Conservation (phyloP, 1,140 invertebrate species). For the Bombus fervidus region DNA sequence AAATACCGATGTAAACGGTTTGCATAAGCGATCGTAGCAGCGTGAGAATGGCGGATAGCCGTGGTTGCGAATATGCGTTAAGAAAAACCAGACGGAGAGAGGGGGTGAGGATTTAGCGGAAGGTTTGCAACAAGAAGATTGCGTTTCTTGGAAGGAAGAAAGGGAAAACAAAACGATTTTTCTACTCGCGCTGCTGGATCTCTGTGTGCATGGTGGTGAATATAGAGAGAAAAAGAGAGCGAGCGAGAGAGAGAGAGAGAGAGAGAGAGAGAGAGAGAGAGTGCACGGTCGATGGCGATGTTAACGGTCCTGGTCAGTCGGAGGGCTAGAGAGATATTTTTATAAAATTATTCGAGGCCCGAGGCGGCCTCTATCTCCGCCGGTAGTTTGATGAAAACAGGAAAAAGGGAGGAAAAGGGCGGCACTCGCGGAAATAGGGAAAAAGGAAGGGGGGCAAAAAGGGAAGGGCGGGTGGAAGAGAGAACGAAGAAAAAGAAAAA, state of each 20-base stretch:
- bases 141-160: background rate
- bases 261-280: too few species aligned
- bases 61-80: background rate
- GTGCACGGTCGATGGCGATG: background rate
- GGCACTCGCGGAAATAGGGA: conserved; percentile 66
- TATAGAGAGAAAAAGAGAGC: background rate
- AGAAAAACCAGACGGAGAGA: background rate
- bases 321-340: conserved; percentile 37
- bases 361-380: conserved; percentile 43
- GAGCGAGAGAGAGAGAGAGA: too few species aligned
- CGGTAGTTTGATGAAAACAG: conserved; percentile 67
- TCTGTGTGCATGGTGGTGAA: background rate
- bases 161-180: background rate
- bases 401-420: conserved; percentile 69
- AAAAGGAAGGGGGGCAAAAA: conserved; percentile 11
- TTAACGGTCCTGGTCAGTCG: conserved; percentile 31
- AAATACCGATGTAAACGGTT: background rate
- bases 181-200: background rate
- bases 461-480: background rate
- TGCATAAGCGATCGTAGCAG: background rate
- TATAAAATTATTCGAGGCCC: conserved; percentile 55
- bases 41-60: background rate
- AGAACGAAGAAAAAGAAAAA: conserved; percentile 59
- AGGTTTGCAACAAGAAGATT: too few species aligned
- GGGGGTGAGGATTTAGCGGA: too few species aligned